phyloP scores from a whole-genome alignment of 2,113 vertebrate species.

The human (Homo sapiens) region DNA sequence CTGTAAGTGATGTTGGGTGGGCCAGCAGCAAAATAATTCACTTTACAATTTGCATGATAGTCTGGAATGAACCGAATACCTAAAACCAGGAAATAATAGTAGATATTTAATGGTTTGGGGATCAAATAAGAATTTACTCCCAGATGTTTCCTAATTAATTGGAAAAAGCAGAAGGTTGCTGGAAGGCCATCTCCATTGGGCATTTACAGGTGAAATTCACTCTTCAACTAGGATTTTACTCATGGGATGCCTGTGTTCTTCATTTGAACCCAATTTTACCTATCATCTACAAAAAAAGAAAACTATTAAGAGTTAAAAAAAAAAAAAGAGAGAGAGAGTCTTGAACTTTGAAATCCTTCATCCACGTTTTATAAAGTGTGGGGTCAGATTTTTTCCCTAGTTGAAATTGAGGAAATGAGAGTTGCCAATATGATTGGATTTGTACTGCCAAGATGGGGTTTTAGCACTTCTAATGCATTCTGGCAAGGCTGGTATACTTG shows the following conservation, averaged over 20 bases:
- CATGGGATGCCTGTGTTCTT: background rate
- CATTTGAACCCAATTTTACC: background rate
- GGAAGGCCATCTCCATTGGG: background rate
- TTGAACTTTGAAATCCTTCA: background rate
- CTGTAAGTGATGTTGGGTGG: background rate
- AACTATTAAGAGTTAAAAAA: background rate
- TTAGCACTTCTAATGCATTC: background rate
- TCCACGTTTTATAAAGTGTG: background rate
- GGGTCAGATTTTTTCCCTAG: background rate
- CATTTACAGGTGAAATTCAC: background rate
- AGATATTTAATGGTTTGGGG: background rate
- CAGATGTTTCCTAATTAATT: background rate
- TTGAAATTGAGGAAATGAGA: background rate
- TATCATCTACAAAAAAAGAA: background rate
- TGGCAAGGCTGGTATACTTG: background rate
- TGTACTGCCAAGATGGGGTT: background rate
- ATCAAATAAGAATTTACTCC: background rate
- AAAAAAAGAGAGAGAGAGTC: background rate
- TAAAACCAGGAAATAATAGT: background rate
- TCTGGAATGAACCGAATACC: background rate
- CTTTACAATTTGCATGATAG: background rate
- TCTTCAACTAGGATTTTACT: background rate
- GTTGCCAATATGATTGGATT: background rate
- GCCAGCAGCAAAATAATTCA: background rate
- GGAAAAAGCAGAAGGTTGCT: background rate